Evolutionary conservation across 2,888 invertebrate species (phyloP).

Genomic region (Melanchra persicariae): DNA sequence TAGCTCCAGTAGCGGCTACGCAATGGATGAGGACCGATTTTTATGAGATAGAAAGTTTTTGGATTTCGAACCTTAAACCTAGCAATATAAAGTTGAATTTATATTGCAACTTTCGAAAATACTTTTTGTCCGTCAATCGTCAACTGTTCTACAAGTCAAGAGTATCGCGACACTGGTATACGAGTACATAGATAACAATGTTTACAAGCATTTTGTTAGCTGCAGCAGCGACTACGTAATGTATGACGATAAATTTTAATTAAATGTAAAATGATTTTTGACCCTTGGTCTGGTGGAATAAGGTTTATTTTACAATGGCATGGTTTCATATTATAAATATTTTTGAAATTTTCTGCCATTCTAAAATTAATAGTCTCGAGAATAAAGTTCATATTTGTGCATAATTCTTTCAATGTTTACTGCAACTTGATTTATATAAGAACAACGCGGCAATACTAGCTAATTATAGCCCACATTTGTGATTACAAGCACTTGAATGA

Average conservation of each 20-base stretch:
- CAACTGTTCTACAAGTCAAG: slow-evolving; percentile 50
- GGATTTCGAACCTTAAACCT: not conserved
- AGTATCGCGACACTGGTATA: slow-evolving; percentile 46
- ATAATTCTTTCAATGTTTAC: slow-evolving; percentile 26
- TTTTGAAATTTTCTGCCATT: no score
- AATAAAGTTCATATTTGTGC: not conserved
- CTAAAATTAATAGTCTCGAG: not conserved
- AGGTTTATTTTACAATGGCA: no score
- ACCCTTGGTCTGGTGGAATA: not conserved
- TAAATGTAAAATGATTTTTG: no score
- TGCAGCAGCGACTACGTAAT: slow-evolving; percentile 22
- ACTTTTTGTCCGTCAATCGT: not conserved
- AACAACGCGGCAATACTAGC: slow-evolving; percentile 4
- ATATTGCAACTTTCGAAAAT: no score
- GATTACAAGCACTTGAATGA: slow-evolving; percentile 43
- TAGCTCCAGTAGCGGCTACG: slow-evolving; percentile 11
- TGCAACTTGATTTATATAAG: slow-evolving; percentile 20
- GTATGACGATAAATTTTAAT: not conserved
- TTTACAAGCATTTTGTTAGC: slow-evolving; percentile 22
- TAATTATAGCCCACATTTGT: slow-evolving; percentile 27
- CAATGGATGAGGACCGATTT: slow-evolving; percentile 4
- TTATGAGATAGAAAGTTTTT: no score
- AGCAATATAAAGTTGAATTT: not conserved
- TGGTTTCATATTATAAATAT: no score
- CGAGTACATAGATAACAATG: slow-evolving; percentile 58